phyloP scores from a whole-genome alignment of 2,888 invertebrate genomes.

The Dryocosmus kuriphilus region DNA sequence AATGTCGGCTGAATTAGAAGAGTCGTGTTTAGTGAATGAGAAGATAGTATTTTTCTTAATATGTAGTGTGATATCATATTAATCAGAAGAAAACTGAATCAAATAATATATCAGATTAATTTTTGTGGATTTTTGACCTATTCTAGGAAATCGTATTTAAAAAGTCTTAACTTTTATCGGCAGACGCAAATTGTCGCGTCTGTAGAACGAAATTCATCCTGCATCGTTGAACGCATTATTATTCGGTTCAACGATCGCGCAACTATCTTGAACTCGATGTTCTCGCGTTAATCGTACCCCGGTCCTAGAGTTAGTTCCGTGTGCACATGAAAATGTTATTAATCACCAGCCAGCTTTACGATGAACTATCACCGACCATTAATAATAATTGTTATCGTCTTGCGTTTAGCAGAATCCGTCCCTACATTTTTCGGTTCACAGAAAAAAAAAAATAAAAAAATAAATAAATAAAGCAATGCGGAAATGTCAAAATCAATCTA shows the following conservation, averaged over 20 bases:
- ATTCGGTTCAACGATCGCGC: constrained; percentile 60
- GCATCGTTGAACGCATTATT: constrained; percentile 44
- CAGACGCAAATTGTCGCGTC: neutral
- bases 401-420: constrained; percentile 10
- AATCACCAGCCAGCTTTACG: constrained; percentile 55
- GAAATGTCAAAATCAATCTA: constrained; percentile 22
- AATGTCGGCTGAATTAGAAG: too few species aligned
- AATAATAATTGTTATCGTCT: constrained; percentile 49
- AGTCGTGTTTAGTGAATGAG: too few species aligned
- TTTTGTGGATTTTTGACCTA: neutral
- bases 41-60: too few species aligned
- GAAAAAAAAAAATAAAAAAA: neutral
- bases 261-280: constrained; percentile 55
- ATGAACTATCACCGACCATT: constrained; percentile 37
- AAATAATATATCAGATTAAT: neutral
- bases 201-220: constrained; percentile 47
- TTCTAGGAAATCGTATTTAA: neutral
- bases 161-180: constrained; percentile 1
- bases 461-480: neutral
- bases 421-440: neutral
- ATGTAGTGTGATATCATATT: neutral
- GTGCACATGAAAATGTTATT: constrained; percentile 63
- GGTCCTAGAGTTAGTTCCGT: constrained; percentile 51
- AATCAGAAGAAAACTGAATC: neutral
- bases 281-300: constrained; percentile 55